Percentiles rank a stretch among this genome's conserved stretches.
Evolutionary conservation across 2,113 vertebrate genomes (phyloP).

Genomic region (Ophiodon elongatus): DNA sequence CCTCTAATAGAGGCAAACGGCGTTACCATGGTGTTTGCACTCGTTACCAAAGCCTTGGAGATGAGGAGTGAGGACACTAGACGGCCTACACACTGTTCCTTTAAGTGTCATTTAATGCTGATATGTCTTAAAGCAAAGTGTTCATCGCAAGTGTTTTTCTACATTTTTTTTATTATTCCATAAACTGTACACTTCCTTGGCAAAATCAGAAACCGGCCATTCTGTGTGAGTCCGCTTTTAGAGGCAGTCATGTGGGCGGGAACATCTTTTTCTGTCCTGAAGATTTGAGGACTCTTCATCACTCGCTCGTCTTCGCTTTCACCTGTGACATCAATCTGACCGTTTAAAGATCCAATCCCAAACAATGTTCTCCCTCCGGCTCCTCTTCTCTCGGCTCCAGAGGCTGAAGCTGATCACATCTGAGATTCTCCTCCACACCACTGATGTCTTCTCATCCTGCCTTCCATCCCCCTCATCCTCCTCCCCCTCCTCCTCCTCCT

Average conservation of each 20-base stretch:
- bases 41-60: no score
- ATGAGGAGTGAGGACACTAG: no score
- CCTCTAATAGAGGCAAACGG: no score
- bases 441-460: background rate
- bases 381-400: conserved; percentile 5
- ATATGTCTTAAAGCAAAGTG: background rate
- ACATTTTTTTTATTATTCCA: no score
- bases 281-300: background rate
- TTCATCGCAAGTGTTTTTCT: no score
- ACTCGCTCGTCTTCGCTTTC: background rate
- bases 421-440: background rate
- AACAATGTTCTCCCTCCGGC: background rate
- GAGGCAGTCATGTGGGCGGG: no score
- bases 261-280: background rate
- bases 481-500: background rate
- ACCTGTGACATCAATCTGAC: conserved; percentile 7
- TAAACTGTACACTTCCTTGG: no score
- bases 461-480: conserved; percentile 10
- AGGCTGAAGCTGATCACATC: conserved; percentile 31
- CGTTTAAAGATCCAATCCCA: conserved; percentile 9
- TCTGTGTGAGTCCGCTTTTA: no score
- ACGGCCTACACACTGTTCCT: no score
- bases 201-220: background rate
- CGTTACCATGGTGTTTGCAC: no score
- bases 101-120: no score